Conservation (phyloP, 1,140 invertebrate species). For the Atta texana region DNA sequence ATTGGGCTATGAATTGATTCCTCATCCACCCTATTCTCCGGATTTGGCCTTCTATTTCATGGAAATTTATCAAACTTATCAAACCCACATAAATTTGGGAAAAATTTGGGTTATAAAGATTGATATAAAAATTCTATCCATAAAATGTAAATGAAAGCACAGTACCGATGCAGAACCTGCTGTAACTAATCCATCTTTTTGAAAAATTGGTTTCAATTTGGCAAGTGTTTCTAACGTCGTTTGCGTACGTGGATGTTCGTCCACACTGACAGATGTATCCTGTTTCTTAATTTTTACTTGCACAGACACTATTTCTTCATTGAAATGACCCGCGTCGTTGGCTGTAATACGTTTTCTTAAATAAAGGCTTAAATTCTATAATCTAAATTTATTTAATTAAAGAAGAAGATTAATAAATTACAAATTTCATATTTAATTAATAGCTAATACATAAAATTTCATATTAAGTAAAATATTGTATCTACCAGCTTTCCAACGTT, state of each 20-base stretch:
- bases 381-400: neutral
- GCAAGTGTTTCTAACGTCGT: conserved; percentile 94
- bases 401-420: conserved; percentile 22
- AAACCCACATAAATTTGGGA: neutral
- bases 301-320: conserved; percentile 96
- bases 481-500: conserved; percentile 92
- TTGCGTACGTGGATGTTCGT: conserved; percentile 97
- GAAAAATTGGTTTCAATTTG: conserved; percentile 96
- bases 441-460: conserved; percentile 17
- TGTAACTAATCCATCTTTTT: conserved; percentile 98
- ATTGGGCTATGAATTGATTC: too few relatives aligned
- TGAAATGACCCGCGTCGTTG: conserved; percentile 95
- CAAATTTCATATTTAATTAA: conserved; percentile 45
- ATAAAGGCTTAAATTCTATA: neutral
- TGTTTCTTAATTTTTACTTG: conserved; percentile 94
- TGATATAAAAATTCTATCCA: neutral
- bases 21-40: too few relatives aligned
- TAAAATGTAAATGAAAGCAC: neutral
- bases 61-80: too few relatives aligned
- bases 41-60: too few relatives aligned
- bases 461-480: conserved; percentile 8
- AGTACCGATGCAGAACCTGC: conserved; percentile 97
- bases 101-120: neutral
- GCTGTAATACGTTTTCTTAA: conserved; percentile 87
- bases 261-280: conserved; percentile 92